Percentiles rank a stretch among this genome's conserved stretches.
These are phyloP conservation scores for Acrobasis repandana DNA, from an alignment of 2,888 invertebrate species.

Conservation along the genomic window DNA sequence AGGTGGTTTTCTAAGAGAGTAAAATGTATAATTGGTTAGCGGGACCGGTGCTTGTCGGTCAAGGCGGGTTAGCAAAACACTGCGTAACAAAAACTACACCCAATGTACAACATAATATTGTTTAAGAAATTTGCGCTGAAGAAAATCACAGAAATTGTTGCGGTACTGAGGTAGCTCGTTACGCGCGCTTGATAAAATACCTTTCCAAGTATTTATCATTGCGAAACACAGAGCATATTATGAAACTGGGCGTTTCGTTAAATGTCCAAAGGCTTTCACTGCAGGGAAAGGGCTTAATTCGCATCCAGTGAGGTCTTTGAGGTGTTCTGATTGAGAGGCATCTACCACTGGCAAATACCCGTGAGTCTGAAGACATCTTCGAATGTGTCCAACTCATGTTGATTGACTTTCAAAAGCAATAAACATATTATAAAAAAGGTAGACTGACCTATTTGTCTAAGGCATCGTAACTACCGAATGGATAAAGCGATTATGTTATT, in stretches of 20 bases:
- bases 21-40: constrained; percentile 28
- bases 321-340: too few species aligned
- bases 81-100: constrained; percentile 28
- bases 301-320: not conserved
- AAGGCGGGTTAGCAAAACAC: constrained; percentile 46
- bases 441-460: too few species aligned
- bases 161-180: constrained; percentile 34
- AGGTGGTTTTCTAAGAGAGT: too few species aligned
- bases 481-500: too few species aligned
- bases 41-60: constrained; percentile 54
- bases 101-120: constrained; percentile 21
- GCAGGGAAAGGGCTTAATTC: constrained; percentile 38
- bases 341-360: too few species aligned
- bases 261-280: constrained; percentile 52
- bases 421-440: too few species aligned
- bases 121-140: constrained; percentile 26
- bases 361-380: too few species aligned
- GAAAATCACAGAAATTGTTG: constrained; percentile 33
- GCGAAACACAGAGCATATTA: constrained; percentile 49
- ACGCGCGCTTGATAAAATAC: constrained; percentile 48
- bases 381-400: too few species aligned
- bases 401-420: too few species aligned
- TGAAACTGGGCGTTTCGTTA: constrained; percentile 48
- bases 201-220: constrained; percentile 53
- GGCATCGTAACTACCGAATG: too few species aligned